Evolutionary conservation across 2,888 invertebrate genomes (phyloP).

Genomic region (Alentia gelatinosa): DNA sequence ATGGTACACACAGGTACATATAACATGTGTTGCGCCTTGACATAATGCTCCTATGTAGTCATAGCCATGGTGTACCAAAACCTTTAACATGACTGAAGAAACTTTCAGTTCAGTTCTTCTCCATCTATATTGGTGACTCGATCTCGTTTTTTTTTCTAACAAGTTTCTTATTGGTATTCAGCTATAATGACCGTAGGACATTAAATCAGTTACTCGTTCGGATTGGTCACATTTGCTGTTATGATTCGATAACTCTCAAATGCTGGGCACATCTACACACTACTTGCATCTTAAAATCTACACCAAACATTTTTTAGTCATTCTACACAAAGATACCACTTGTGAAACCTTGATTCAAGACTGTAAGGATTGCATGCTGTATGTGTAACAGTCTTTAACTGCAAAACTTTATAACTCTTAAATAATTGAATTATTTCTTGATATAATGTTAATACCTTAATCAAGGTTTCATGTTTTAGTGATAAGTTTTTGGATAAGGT

Average conservation of each 20-base stretch:
- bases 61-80: constrained; percentile 28
- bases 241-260: constrained; percentile 8
- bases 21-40: constrained; percentile 35
- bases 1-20: constrained; percentile 58
- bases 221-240: constrained; percentile 17
- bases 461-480: not conserved
- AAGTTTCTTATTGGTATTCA: not conserved
- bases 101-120: not conserved
- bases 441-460: not conserved
- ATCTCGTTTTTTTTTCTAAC: not conserved
- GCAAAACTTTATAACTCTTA: not conserved
- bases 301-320: not conserved
- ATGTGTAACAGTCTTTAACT: not conserved
- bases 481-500: too few species aligned
- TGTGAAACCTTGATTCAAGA: not conserved
- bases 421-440: not conserved
- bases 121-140: not conserved
- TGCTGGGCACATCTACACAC: not conserved
- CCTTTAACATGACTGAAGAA: constrained; percentile 25
- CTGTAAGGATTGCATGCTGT: not conserved
- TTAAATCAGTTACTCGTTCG: not conserved
- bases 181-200: not conserved
- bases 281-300: not conserved
- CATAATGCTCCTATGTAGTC: constrained; percentile 34
- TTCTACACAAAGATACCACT: not conserved